Conservation (phyloP, 2,888 invertebrate genomes). For the Himalopsyche kuldschensis region DNA sequence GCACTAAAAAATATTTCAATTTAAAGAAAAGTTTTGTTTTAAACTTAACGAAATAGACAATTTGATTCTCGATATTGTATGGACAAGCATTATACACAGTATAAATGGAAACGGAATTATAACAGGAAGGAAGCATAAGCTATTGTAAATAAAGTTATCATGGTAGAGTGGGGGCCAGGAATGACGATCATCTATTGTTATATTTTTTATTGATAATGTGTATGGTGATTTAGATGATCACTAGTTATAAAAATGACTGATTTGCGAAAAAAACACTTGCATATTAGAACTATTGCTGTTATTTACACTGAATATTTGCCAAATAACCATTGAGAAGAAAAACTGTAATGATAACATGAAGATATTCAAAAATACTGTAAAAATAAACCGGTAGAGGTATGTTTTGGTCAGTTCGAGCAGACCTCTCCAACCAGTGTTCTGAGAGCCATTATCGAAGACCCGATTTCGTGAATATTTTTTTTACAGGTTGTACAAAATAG, state of each 20-base stretch:
- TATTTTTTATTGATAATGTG: neutral
- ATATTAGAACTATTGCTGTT: neutral
- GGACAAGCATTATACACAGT: neutral
- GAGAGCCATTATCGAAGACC: no score
- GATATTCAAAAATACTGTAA: neutral
- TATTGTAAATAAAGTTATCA: constrained; percentile 28
- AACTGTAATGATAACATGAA: neutral
- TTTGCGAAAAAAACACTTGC: neutral
- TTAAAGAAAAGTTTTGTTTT: neutral
- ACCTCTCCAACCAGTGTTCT: neutral
- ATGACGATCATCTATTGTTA: constrained; percentile 4
- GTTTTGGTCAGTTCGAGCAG: constrained; percentile 28
- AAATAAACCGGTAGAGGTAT: constrained; percentile 20
- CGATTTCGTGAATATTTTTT: no score
- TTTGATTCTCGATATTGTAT: neutral
- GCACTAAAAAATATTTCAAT: neutral
- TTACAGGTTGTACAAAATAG: no score
- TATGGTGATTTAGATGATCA: neutral
- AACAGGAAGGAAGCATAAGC: constrained; percentile 39
- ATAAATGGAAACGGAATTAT: constrained; percentile 16
- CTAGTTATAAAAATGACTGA: neutral
- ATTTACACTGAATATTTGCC: neutral
- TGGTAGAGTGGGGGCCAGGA: constrained; percentile 32
- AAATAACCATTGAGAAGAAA: neutral
- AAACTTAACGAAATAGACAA: neutral